Percentiles rank a stretch among this genome's conserved stretches.
These are phyloP conservation scores for Mesorhabditis spiculigera DNA, from an alignment of 2,888 invertebrate genomes.

Conservation along the genomic window DNA sequence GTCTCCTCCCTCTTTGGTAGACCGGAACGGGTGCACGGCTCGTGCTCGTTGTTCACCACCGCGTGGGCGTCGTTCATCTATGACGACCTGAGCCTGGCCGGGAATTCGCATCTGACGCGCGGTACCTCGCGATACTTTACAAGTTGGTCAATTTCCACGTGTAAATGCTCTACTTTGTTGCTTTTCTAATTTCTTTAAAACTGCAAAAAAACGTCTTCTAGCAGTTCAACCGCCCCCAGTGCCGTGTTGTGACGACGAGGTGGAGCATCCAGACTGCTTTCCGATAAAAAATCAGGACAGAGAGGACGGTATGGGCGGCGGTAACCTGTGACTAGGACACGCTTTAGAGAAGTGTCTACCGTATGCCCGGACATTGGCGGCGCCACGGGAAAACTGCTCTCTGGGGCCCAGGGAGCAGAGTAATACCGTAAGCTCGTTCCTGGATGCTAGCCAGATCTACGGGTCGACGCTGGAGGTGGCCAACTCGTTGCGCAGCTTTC, in stretches of 20 bases:
- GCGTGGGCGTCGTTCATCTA: constrained; percentile 57
- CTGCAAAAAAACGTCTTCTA: too few species aligned
- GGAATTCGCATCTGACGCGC: constrained; percentile 67
- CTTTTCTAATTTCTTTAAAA: neutral
- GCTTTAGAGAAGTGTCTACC: constrained; percentile 38
- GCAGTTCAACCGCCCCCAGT: constrained; percentile 18
- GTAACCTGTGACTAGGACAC: neutral
- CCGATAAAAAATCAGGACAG: constrained; percentile 18
- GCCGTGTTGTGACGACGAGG: constrained; percentile 44
- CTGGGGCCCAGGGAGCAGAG: constrained; percentile 74
- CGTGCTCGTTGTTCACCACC: constrained; percentile 75
- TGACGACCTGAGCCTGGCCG: constrained; percentile 63
- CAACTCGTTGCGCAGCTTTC: constrained; percentile 72
- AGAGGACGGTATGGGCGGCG: too few species aligned
- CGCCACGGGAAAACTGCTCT: constrained; percentile 48
- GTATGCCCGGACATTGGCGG: constrained; percentile 46
- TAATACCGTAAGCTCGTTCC: constrained; percentile 82
- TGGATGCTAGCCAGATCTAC: constrained; percentile 76
- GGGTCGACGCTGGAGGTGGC: constrained; percentile 82
- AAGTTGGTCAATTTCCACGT: constrained; percentile 54
- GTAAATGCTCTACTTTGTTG: neutral
- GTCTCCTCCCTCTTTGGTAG: constrained; percentile 33
- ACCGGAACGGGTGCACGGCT: constrained; percentile 28
- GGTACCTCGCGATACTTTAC: constrained; percentile 52
- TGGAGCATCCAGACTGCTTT: constrained; percentile 49